phyloP scores from a whole-genome alignment of 1,140 invertebrate genomes.

The Halesus radiatus region DNA sequence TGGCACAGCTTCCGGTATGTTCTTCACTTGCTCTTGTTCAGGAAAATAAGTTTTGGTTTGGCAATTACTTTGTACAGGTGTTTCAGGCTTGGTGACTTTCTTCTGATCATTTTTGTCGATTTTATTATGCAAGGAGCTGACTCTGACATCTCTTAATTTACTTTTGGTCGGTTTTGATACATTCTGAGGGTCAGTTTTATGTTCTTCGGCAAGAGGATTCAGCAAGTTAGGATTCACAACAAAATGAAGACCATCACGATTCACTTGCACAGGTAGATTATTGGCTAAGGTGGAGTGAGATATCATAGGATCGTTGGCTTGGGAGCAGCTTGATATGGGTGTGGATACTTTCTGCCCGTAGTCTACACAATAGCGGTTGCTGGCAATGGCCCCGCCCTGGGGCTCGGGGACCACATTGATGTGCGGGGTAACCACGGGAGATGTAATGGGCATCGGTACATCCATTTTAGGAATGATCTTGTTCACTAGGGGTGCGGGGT shows the following conservation, averaged over 20 bases:
- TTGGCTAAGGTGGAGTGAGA: conserved; percentile 18
- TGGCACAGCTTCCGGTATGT: conserved; percentile 65
- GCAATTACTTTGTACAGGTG: conserved; percentile 61
- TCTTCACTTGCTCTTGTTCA: conserved; percentile 63
- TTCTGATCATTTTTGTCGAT: conserved; percentile 65
- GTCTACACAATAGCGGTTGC: conserved; percentile 26
- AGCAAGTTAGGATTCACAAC: conserved; percentile 39
- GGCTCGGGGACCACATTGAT: conserved; percentile 10
- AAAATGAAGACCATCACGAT: conserved; percentile 42
- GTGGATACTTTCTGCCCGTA: conserved; percentile 14
- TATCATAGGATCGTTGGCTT: conserved; percentile 12
- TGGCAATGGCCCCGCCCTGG: neutral
- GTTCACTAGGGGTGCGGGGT: neutral
- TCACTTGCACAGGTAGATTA: conserved; percentile 30
- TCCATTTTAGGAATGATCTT: conserved; percentile 38
- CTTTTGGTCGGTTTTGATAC: conserved; percentile 65
- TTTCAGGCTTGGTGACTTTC: conserved; percentile 61
- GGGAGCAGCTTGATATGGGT: conserved; percentile 26
- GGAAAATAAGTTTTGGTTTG: conserved; percentile 69
- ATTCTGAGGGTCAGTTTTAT: conserved; percentile 63
- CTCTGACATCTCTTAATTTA: conserved; percentile 67
- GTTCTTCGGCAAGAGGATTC: conserved; percentile 58
- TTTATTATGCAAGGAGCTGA: conserved; percentile 69
- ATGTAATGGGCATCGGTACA: conserved; percentile 40
- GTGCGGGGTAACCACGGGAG: conserved; percentile 36